Conservation (phyloP, 2,113 vertebrate genomes). For the Acrocephalus arundinaceus region DNA sequence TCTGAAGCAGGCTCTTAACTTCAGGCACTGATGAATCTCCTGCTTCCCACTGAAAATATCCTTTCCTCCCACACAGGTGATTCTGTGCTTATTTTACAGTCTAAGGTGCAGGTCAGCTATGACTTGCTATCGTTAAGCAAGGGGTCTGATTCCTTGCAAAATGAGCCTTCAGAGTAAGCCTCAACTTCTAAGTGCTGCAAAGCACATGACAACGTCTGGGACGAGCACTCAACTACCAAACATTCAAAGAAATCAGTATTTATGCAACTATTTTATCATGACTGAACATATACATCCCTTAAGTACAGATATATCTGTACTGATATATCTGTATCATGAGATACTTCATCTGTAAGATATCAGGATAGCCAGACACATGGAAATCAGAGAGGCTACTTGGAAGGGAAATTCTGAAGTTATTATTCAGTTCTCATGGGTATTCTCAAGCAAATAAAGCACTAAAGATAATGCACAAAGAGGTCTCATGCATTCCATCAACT, state of each 20-base stretch:
- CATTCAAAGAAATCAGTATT: background rate
- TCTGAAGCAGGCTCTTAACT: background rate
- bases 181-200: background rate
- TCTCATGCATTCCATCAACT: background rate
- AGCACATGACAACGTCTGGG: background rate
- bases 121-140: background rate
- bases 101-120: background rate
- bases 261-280: background rate
- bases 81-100: background rate
- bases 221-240: background rate
- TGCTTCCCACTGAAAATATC: background rate
- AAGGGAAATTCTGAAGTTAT: background rate
- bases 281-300: background rate
- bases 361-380: background rate
- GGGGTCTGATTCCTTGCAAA: background rate
- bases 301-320: background rate
- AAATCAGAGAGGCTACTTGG: background rate
- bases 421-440: background rate
- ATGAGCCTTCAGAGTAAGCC: background rate
- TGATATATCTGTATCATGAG: background rate
- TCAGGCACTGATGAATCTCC: background rate
- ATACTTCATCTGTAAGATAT: background rate
- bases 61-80: accelerated
- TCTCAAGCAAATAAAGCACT: background rate
- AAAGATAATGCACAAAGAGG: background rate